Conservation (phyloP, 1,140 invertebrate genomes). For the Cydia amplana region DNA sequence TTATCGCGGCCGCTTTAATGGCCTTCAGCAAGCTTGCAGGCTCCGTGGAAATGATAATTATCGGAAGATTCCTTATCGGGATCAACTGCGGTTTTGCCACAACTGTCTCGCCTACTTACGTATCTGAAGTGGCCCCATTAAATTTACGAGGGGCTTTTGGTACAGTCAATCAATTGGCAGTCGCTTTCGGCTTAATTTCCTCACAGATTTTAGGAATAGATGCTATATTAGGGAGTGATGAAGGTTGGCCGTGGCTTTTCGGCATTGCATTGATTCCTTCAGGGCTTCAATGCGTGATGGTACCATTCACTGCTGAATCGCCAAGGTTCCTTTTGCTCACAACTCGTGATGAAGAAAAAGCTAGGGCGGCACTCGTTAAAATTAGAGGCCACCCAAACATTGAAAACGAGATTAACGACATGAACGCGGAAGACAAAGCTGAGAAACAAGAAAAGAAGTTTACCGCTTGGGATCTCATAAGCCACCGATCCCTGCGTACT, state of each 20-base stretch:
- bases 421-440: conserved; percentile 91
- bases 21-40: conserved; percentile 67
- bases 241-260: conserved; percentile 91
- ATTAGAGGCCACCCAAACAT: conserved; percentile 79
- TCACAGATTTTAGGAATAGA: conserved; percentile 93
- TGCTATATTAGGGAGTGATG: conserved; percentile 89
- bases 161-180: conserved; percentile 94
- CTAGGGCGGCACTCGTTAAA: conserved; percentile 81
- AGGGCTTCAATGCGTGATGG: conserved; percentile 88
- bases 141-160: conserved; percentile 91
- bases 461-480: conserved; percentile 89
- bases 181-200: conserved; percentile 90
- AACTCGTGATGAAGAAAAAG: conserved; percentile 90
- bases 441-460: conserved; percentile 90
- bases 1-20: conserved; percentile 70
- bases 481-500: conserved; percentile 86
- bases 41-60: conserved; percentile 73
- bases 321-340: conserved; percentile 89
- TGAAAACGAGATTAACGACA: conserved; percentile 94
- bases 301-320: conserved; percentile 93
- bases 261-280: conserved; percentile 91
- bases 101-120: conserved; percentile 94
- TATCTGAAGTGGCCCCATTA: conserved; percentile 94
- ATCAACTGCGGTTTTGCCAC: conserved; percentile 88
- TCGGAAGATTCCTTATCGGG: conserved; percentile 74